Evolutionary conservation across 2,113 vertebrate species (phyloP).

Genomic region (Verasper variegatus): DNA sequence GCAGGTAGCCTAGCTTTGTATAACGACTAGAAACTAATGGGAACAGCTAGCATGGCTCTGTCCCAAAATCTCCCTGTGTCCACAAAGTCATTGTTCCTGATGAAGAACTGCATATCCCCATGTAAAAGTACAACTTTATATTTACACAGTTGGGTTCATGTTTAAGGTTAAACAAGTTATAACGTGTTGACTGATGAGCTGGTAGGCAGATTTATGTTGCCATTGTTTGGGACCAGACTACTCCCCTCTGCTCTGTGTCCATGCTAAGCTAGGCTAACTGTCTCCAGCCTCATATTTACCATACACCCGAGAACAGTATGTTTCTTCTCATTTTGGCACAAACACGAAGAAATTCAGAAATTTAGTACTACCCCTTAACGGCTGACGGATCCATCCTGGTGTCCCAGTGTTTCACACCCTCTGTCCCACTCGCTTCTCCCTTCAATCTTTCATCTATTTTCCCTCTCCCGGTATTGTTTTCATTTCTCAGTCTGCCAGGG

Average conservation of each 20-base stretch:
- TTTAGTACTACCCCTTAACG: background rate
- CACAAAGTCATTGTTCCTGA: background rate
- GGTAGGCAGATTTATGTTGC: background rate
- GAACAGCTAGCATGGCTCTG: too few species aligned
- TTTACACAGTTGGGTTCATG: background rate
- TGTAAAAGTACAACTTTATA: background rate
- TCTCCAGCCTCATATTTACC: background rate
- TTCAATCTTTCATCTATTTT: conserved; percentile 76
- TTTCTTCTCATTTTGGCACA: background rate
- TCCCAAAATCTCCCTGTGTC: background rate
- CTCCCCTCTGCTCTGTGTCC: background rate
- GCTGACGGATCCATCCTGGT: conserved; percentile 8
- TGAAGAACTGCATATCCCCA: background rate
- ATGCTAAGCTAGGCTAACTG: conserved; percentile 11
- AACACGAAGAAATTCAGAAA: background rate
- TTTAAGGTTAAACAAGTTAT: background rate
- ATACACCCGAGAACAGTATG: background rate
- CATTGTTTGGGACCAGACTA: background rate
- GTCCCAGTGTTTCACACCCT: conserved; percentile 62
- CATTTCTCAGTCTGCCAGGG: conserved; percentile 80
- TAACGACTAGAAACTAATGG: too few species aligned
- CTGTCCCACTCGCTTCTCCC: conserved; percentile 56
- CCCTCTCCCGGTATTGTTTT: conserved; percentile 79
- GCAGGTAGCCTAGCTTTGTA: too few species aligned
- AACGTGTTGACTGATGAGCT: background rate